A percentile compares a stretch with the other conserved stretches of the same genome.
These are phyloP conservation scores for Orussus abietinus DNA, from an alignment of 1,140 invertebrate genomes.

Conservation along the genomic window DNA sequence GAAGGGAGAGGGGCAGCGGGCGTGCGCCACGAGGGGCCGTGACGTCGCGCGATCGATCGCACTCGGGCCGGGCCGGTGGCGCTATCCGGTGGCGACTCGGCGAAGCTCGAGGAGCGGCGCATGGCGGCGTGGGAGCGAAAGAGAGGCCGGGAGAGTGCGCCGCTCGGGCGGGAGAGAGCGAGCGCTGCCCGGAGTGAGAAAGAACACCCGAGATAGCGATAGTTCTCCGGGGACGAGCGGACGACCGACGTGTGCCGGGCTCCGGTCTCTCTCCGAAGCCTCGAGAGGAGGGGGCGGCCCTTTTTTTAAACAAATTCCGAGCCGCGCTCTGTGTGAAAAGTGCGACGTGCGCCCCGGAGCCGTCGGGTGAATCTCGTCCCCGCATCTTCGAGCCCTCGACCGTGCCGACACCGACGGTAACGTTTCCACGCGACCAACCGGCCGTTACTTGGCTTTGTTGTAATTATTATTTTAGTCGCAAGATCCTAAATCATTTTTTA, in stretches of 20 bases:
- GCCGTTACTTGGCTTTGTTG: no score
- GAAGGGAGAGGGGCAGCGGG: background rate
- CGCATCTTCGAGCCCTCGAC: no score
- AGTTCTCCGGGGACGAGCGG: constrained; percentile 24
- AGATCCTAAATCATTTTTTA: no score
- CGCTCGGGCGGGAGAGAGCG: constrained; percentile 22
- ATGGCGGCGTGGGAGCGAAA: constrained; percentile 9
- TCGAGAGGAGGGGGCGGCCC: background rate
- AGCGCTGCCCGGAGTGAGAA: constrained; percentile 20
- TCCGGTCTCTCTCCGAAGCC: no score
- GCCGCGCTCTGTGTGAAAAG: no score
- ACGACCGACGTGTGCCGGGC: no score
- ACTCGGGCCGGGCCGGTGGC: constrained; percentile 27
- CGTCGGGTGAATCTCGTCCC: no score
- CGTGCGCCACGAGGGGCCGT: constrained; percentile 9
- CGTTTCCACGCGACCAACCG: no score
- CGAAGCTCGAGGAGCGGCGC: constrained; percentile 13
- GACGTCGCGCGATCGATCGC: constrained; percentile 46
- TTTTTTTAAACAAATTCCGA: no score
- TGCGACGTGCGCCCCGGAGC: no score
- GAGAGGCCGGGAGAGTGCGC: constrained; percentile 29
- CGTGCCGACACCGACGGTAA: no score
- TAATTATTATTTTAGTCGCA: no score
- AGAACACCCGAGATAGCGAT: constrained; percentile 25
- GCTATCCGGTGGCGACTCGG: constrained; percentile 39